A percentile compares a stretch with the other conserved stretches of the same genome.
Evolutionary conservation across 2,888 invertebrate species (phyloP).

Genomic region (Dexiosoma caninum): DNA sequence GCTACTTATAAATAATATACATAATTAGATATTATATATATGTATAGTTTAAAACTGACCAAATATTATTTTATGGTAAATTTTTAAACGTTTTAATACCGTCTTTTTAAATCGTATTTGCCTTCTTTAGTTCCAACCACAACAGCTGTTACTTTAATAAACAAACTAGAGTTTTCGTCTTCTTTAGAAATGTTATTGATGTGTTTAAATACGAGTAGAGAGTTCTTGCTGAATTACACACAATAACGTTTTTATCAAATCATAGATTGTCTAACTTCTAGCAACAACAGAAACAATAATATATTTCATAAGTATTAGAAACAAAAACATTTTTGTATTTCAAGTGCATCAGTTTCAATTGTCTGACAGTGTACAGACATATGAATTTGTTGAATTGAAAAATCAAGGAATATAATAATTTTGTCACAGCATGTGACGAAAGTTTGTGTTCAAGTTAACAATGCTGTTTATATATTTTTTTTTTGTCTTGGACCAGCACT

Average conservation of each 20-base stretch:
- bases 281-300: background rate
- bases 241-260: background rate
- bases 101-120: background rate
- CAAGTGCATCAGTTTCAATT: conserved; percentile 26
- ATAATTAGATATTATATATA: no score
- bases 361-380: conserved; percentile 16
- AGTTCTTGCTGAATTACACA: background rate
- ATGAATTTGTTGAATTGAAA: no score
- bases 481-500: no score
- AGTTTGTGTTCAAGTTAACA: background rate
- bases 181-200: background rate
- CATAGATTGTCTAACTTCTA: background rate
- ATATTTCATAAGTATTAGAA: background rate
- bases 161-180: background rate
- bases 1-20: no score
- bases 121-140: background rate
- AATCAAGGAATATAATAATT: background rate
- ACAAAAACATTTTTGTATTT: background rate
- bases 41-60: no score
- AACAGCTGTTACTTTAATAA: background rate
- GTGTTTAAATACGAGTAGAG: background rate
- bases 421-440: background rate
- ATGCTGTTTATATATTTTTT: no score
- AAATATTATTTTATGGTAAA: no score
- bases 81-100: no score